These are phyloP conservation scores for Sinelater perroti DNA, from an alignment of 2,888 invertebrate genomes.

Conservation along the genomic window DNA sequence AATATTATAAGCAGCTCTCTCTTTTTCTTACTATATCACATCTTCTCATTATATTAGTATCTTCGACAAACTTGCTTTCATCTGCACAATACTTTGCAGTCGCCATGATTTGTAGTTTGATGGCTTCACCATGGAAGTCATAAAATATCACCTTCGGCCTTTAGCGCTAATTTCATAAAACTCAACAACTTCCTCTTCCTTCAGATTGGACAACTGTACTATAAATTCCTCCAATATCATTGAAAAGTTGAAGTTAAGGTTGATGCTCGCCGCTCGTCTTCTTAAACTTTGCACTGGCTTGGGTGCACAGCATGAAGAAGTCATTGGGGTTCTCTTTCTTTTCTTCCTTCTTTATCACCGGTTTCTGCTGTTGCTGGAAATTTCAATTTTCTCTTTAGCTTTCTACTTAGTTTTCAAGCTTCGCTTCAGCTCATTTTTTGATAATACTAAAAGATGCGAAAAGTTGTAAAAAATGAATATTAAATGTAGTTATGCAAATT, in stretches of 20 bases:
- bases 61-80: conserved; percentile 77
- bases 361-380: conserved; percentile 63
- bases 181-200: conserved; percentile 79
- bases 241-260: conserved; percentile 95
- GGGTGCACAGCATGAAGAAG: conserved; percentile 87
- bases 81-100: conserved; percentile 83
- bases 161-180: conserved; percentile 73
- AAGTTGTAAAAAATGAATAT: too few relatives aligned
- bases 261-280: conserved; percentile 71
- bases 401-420: conserved; percentile 92
- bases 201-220: conserved; percentile 77
- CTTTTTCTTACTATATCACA: conserved; percentile 97
- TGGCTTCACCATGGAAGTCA: conserved; percentile 94
- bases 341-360: conserved; percentile 48
- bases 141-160: conserved; percentile 95
- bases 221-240: conserved; percentile 90
- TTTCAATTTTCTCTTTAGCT: conserved; percentile 84
- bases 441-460: too few relatives aligned
- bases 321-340: conserved; percentile 87
- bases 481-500: too few relatives aligned
- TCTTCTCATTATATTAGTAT: conserved; percentile 84
- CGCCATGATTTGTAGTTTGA: conserved; percentile 96
- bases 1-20: conserved; percentile 97
- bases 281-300: conserved; percentile 85
- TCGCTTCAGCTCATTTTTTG: conserved; percentile 96